Evolutionary conservation across 2,797 vertebrate genomes (phyloP).

Genomic region (Lateolabrax maculatus): DNA sequence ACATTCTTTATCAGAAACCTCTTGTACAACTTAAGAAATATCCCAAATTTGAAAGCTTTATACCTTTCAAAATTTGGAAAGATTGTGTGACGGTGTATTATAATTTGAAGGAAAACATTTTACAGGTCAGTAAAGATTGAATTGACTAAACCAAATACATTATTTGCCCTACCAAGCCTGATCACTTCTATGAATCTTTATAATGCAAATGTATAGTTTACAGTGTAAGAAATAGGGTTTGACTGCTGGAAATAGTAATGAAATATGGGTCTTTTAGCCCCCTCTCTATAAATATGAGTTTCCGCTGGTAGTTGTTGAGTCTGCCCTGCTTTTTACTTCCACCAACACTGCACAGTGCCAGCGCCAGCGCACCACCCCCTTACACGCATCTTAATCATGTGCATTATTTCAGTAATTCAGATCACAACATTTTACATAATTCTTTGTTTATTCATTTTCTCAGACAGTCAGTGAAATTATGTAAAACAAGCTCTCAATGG

Average conservation of each 20-base stretch:
- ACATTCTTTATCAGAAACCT: neutral
- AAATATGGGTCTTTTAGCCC: conserved; percentile 1
- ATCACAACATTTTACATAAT: conserved; percentile 84
- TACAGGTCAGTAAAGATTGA: neutral
- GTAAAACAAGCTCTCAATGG: conserved; percentile 78
- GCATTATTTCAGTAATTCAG: conserved; percentile 76
- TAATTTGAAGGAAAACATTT: neutral
- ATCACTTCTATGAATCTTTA: neutral
- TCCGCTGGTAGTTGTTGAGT: conserved; percentile 25
- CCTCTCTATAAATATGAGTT: conserved; percentile 22
- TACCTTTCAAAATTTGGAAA: neutral
- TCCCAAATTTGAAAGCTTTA: neutral
- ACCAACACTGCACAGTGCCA: conserved; percentile 21
- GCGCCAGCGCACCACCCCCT: conserved; percentile 1
- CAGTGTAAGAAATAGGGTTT: neutral
- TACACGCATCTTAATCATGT: conserved; percentile 65
- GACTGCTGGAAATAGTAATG: conserved; percentile 1
- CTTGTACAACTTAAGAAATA: neutral
- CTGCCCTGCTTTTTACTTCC: conserved; percentile 35
- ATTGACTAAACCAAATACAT: neutral
- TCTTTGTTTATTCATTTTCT: conserved; percentile 84
- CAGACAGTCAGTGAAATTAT: conserved; percentile 81
- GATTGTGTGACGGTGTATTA: neutral
- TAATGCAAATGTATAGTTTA: neutral
- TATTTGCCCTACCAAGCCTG: neutral